Evolutionary conservation across 1,140 invertebrate species (phyloP), one percentile per base, ranked within the genome.

Genomic region (Drosophila orena): DNA sequence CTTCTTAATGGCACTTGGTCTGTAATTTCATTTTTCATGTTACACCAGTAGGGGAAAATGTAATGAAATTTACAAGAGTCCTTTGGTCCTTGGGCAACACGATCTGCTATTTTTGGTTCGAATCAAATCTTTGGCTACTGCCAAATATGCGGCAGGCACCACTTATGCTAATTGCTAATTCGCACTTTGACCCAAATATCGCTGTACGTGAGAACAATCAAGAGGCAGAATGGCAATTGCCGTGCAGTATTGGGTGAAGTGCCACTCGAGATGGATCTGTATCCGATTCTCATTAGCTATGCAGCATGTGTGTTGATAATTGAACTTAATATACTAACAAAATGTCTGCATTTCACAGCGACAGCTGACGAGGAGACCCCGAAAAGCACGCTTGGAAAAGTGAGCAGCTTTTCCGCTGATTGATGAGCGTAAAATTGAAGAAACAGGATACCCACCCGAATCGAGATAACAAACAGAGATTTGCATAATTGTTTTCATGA

Each of bases 121-220:
- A 72, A 77, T 73, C 58, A 77, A 85, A 81, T 86, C 78, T 54
- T 56, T 37, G 66, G 61, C 47, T 49, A 79, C 64, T 86, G 74
- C 35, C 57, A 27, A 65, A 64, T 72, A 74, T 64, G 56, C 47
- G 58, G 35, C 7, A 64, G 61, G 47, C 55, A 58, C 42, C 71
- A 76, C 73, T 69, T 69, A 88, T 81, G 79, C 83, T 88, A 81
- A 86, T 86, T 81, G 79, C 83, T 88, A 81, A 86, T 86, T 88
- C 52, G 20, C 54, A 79, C 55, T 86, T 46, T 86, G 83, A 86
- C 83, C 83, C 74, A 86, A 83, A 86, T 88, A 79, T 43, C 43
- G 61, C 43, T 52, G 58, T 73, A 59, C 42, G 75, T 66, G 72
- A 44, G 59, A 59, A 72, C 62, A 68, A 79, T 57, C 53, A 62